These are phyloP conservation scores for Chloroceryle amazona DNA, from an alignment of 2,797 vertebrate species.

Conservation along the genomic window DNA sequence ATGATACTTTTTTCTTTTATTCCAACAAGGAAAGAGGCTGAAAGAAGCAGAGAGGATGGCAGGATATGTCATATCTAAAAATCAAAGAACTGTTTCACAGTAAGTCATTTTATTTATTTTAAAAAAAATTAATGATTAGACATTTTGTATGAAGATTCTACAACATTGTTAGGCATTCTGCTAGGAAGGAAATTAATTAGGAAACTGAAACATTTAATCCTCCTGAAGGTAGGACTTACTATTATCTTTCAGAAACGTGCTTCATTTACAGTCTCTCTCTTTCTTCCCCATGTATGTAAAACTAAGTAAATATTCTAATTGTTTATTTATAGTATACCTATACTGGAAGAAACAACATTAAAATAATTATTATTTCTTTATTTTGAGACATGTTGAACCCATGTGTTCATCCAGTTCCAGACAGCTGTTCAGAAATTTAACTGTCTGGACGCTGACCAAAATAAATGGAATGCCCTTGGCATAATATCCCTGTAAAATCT, in stretches of 20 bases:
- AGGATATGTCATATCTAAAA: background rate
- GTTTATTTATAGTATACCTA: background rate
- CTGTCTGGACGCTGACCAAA: conserved; percentile 51
- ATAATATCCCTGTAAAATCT: conserved; percentile 41
- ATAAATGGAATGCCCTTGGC: conserved; percentile 48
- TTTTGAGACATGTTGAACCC: conserved; percentile 31
- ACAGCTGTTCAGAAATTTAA: conserved; percentile 50
- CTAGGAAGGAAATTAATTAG: background rate
- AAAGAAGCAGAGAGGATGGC: background rate
- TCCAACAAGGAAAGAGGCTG: background rate
- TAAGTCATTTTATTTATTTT: background rate
- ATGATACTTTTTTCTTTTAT: background rate
- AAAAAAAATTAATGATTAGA: background rate
- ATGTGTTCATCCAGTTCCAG: conserved; percentile 41
- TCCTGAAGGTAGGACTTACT: background rate
- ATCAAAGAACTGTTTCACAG: background rate
- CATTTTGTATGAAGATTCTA: background rate
- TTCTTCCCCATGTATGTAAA: background rate
- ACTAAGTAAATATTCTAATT: background rate
- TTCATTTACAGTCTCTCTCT: background rate
- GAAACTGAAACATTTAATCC: background rate
- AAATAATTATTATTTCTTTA: background rate
- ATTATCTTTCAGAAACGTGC: background rate
- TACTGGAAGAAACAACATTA: background rate
- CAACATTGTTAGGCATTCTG: background rate